phyloP scores from a whole-genome alignment of 2,888 invertebrate genomes.

The Chymomyza procnemis region DNA sequence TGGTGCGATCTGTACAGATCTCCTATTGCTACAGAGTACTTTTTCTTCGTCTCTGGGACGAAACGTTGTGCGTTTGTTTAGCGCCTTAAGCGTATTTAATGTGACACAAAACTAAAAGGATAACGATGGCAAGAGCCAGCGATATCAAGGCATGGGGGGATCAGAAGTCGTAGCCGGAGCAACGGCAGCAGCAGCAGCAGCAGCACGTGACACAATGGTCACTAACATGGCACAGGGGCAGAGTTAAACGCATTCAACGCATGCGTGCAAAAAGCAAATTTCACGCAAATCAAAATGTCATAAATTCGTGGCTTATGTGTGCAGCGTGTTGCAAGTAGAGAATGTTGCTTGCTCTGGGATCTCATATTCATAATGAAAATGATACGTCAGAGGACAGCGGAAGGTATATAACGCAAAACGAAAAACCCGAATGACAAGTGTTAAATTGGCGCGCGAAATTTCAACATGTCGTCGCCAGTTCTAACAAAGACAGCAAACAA shows the following conservation, averaged over 20 bases:
- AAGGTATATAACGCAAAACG: slow-evolving; percentile 8
- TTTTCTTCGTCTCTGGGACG: neutral
- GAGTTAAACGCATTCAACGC: slow-evolving; percentile 54
- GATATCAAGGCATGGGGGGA: slow-evolving; percentile 8
- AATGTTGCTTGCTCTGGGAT: slow-evolving; percentile 21
- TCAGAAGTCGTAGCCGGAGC: slow-evolving; percentile 4
- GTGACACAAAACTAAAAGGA: slow-evolving; percentile 72
- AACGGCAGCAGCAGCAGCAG: slow-evolving; percentile 25
- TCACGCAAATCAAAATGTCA: slow-evolving; percentile 77
- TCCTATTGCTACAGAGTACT: neutral
- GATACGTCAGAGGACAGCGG: slow-evolving; percentile 47
- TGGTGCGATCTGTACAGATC: neutral
- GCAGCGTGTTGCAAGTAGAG: slow-evolving; percentile 21
- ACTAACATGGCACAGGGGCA: slow-evolving; percentile 13
- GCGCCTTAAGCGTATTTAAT: slow-evolving; percentile 72
- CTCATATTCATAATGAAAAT: slow-evolving; percentile 69
- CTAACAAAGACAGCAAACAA: slow-evolving; percentile 53
- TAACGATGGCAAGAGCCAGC: slow-evolving; percentile 54
- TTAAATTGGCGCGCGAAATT: slow-evolving; percentile 71
- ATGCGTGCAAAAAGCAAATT: slow-evolving; percentile 76
- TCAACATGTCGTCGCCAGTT: slow-evolving; percentile 63
- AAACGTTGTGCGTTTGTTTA: slow-evolving; percentile 56
- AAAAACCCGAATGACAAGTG: slow-evolving; percentile 63
- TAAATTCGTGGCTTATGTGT: slow-evolving; percentile 74
- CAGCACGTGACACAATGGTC: slow-evolving; percentile 66